Evolutionary conservation across 2,888 invertebrate genomes (phyloP).

Genomic region (Ectemnius lituratus): DNA sequence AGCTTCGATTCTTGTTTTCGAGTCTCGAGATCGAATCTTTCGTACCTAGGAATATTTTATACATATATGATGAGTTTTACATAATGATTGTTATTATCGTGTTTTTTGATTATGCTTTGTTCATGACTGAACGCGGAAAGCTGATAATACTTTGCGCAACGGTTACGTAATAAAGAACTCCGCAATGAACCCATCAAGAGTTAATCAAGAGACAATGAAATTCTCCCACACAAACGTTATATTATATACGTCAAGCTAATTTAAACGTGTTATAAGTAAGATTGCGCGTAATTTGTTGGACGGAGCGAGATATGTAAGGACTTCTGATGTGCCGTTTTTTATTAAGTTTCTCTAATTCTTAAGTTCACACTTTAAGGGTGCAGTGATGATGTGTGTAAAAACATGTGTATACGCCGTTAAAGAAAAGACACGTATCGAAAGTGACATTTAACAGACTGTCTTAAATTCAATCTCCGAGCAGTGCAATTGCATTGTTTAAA

Average conservation of each 20-base stretch:
- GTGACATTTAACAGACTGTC: conserved; percentile 10
- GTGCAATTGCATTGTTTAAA: conserved; percentile 39
- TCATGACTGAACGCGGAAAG: conserved; percentile 9
- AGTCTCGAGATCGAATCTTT: no score
- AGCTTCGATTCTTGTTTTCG: no score
- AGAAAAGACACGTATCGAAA: conserved; percentile 50
- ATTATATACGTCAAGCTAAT: conserved; percentile 53
- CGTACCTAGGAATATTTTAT: conserved; percentile 16
- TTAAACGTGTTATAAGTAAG: conserved; percentile 40
- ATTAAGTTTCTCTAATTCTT: conserved; percentile 43
- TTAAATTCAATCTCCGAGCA: conserved; percentile 24
- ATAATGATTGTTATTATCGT: conserved; percentile 9
- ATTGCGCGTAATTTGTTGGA: conserved; percentile 35
- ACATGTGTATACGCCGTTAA: conserved; percentile 11
- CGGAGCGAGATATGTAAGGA: conserved; percentile 29
- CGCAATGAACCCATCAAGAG: conserved; percentile 46
- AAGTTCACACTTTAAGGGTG: conserved; percentile 46
- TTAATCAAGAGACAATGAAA: conserved; percentile 22
- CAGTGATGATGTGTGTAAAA: conserved; percentile 50
- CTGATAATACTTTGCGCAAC: conserved; percentile 11
- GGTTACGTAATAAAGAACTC: conserved; percentile 61
- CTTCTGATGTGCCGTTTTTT: conserved; percentile 37
- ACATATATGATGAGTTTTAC: conserved; percentile 4
- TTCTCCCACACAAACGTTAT: conserved; percentile 27
- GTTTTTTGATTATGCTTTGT: conserved; percentile 12